Base-by-base conservation (phyloP, 1,140 invertebrate genomes). In the Drosophila parvula region DNA sequence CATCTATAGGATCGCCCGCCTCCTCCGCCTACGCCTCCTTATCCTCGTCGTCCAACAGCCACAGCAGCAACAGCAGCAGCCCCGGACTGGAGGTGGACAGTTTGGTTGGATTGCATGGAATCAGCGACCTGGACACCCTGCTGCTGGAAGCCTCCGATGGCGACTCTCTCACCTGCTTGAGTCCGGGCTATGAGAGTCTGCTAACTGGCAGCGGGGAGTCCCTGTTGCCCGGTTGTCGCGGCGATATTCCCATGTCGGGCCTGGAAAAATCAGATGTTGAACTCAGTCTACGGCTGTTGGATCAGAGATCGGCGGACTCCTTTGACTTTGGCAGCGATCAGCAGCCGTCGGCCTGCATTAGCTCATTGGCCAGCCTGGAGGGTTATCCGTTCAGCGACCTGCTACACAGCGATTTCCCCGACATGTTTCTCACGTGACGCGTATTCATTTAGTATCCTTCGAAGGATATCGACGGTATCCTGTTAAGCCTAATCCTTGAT, bases 61-160 rank as follows among this genome's bases (percentile, higher is more conserved):
- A 63, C 38, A 61, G 78, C 58, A 78, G 79, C 47, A 78, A 74
- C 47, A 58, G 55, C 32, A 76, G 48, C 64, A 67, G 64, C 45
- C 48, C 59, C 6, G 47, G 57, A 1, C 36, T 80, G 10, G 84
- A 88, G 38, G 40, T 81, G 44, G 83, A 89, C 14, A 75, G 59
- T 16, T 16, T 84, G 30, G 40, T 81, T 12, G 70, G 74, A n/a
- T 16, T 84, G 51, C 80, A 78, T 9, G 84, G 61, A 1, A 45
- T 85, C 10, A 74, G 53, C 18, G 86, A 90, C n/a, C 74, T 91
- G 11, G 91, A 81, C 28, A 79, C 63, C 11, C 45, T 94, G 36
- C 89, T 94, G 1, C 74, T 94, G 34, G 94, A 94, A 43, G 93
- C 94, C 5, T 94, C 94, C 68, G 94, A 94, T 63, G 93, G 93